Percentiles rank a stretch among this genome's conserved stretches.
These are phyloP conservation scores for Cherax destructor DNA, from an alignment of 1,140 invertebrate species.

Conservation along the genomic window DNA sequence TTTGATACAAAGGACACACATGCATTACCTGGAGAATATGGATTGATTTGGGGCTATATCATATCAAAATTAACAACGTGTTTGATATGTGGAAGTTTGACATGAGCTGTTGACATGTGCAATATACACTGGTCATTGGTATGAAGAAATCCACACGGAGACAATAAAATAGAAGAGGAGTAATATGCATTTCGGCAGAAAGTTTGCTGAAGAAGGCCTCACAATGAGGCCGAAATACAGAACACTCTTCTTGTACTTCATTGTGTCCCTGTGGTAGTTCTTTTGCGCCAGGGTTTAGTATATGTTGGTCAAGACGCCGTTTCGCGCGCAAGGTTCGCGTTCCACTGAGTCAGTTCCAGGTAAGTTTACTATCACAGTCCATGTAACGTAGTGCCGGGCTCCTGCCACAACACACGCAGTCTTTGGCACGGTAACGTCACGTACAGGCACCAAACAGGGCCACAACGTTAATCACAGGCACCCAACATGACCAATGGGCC, in stretches of 20 bases:
- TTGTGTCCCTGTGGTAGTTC: too few relatives aligned
- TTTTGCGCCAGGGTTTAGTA: too few relatives aligned
- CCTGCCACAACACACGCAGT: not conserved
- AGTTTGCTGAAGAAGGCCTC: too few relatives aligned
- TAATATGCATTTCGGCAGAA: too few relatives aligned
- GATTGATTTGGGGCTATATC: not conserved
- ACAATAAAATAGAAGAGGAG: too few relatives aligned
- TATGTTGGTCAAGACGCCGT: too few relatives aligned
- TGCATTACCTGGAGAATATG: not conserved
- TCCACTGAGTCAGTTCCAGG: not conserved
- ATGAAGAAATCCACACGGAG: too few relatives aligned
- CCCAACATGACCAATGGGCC: too few relatives aligned
- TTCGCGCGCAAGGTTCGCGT: too few relatives aligned
- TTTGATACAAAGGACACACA: slow-evolving; percentile 40
- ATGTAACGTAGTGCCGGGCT: not conserved
- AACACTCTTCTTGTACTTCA: too few relatives aligned
- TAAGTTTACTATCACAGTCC: not conserved
- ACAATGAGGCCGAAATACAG: too few relatives aligned
- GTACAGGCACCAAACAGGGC: not conserved
- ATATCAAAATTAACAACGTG: not conserved
- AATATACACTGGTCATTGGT: too few relatives aligned
- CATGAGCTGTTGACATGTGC: not conserved
- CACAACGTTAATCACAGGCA: not conserved
- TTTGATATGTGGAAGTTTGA: slow-evolving; percentile 27
- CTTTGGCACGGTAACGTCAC: slow-evolving; percentile 5